Base-by-base conservation (phyloP, 1,140 invertebrate species). In the Capitella teleta region DNA sequence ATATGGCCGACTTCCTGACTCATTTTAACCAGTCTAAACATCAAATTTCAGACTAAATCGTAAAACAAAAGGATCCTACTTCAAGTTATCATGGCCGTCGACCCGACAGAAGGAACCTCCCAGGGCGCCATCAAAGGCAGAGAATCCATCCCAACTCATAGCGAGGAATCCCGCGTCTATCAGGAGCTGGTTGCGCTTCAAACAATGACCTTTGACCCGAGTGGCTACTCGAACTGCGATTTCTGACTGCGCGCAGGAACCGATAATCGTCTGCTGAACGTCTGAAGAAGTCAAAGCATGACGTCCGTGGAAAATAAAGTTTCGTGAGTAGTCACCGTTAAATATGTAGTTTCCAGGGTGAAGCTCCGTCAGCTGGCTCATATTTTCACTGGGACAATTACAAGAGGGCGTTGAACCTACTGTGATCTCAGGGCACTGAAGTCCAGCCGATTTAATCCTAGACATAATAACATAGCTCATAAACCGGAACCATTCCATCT, bases 271-370 rank as follows among this genome's bases (percentile, higher is more conserved):
- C 45, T 70, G 64, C 54, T 57, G 51, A n/a, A 54, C 55, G 54
- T 71, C 68, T 64, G 42, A n/a, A 53, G 3, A 49, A 34, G 32
- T 16, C 10, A 34, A 12, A 16, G 16, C 10, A 12, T 34, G 16
- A 12, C 32, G 10, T 34, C 32, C 32, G 1, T 34, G 16, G 16
- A 10, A 34, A 34, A 34, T 34, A 34, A 12, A 34, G 16, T 34
- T 34, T 12, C 16, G 32, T 34, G 10, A 34, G 1, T 34, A 34
- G 16, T 34, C 16, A 66, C 64, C 64, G 44, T 63, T 61, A 51
- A 71, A 71, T 28, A 67, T 52, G 43, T 69, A 71, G 48, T 68
- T 70, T 18, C 68, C 68, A 6, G 68, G 68, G 59, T 68, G 65
- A 6, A 70, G 57, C 47, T 68, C 64, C 0, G 57, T 60, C 23